phyloP scores from a whole-genome alignment of 2,888 invertebrate genomes.

The Helicoverpa assulta region DNA sequence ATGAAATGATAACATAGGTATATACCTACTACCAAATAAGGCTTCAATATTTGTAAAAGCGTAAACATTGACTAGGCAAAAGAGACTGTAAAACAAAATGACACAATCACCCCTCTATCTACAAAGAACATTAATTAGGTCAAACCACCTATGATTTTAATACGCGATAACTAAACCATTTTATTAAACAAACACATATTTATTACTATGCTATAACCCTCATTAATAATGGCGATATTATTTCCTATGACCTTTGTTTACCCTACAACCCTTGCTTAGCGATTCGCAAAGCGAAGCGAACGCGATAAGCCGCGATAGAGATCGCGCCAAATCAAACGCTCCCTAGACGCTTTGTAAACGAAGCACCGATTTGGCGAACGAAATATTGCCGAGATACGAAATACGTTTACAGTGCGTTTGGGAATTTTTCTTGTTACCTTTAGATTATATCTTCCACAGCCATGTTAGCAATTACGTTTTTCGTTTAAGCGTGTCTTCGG shows the following conservation, averaged over 20 bases:
- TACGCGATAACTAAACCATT: constrained; percentile 48
- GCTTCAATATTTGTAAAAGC: neutral
- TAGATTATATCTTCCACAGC: constrained; percentile 59
- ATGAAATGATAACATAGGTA: no score
- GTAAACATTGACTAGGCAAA: neutral
- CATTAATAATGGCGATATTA: constrained; percentile 57
- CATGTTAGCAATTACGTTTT: constrained; percentile 61
- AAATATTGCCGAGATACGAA: constrained; percentile 78
- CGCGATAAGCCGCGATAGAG: constrained; percentile 70
- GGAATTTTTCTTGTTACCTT: constrained; percentile 75
- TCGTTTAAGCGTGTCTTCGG: constrained; percentile 52
- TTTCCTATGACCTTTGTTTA: constrained; percentile 60
- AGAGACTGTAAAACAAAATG: constrained; percentile 10
- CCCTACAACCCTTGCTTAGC: constrained; percentile 50
- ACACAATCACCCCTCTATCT: constrained; percentile 30
- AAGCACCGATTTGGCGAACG: constrained; percentile 75
- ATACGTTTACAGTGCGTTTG: constrained; percentile 81
- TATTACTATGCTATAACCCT: constrained; percentile 39
- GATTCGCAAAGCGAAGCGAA: constrained; percentile 46
- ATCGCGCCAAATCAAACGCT: constrained; percentile 84
- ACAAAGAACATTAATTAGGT: constrained; percentile 27
- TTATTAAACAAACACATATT: constrained; percentile 45
- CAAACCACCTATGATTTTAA: constrained; percentile 38
- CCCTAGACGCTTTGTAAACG: constrained; percentile 76
- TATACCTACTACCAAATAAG: no score